Evolutionary conservation across 1,140 invertebrate species (phyloP), one percentile per base, ranked within the genome.

Genomic region (Drosophila navojoa): DNA sequence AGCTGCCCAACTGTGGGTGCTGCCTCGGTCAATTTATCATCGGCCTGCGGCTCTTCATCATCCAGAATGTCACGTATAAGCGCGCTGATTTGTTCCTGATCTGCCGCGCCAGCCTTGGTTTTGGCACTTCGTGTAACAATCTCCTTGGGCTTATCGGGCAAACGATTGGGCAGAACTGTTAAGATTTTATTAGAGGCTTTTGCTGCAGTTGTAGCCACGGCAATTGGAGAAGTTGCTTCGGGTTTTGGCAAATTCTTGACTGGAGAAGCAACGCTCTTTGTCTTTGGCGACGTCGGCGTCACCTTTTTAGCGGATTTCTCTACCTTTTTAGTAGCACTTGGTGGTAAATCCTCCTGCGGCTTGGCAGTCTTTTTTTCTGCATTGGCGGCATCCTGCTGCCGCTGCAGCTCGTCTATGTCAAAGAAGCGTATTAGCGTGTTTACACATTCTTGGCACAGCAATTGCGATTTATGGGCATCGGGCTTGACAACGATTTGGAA

Each of bases 371-470:
- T 58, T 11, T 22, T 42, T 6, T 10, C 15, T 0, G 22, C 47
- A 29, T 49, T 71, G 0, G 53, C 61, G 15, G 57, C 81, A 59
- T 85, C 63, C 13, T 76, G 59, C 27, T 71, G 32, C 6, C 77
- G 47, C n/a, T 89, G 42, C 47, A 84, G 38, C 38, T 91, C 90
- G 69, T 86, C 85, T 13, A 91, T 78, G 52, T 91, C 90, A 29
- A 76, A 90, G 2, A 85, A 69, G 0, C 81, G 68, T 4, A 91
- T 91, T 2, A 91, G 57, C 16, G 45, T 73, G 25, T 76, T 87
- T 1, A 91, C 63, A 6, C 90, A 91, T 13, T 75, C 73, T 7
- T 79, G 66, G 54, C 90, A 91, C 0, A 91, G 60, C 4, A 72
- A 29, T 50, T 91, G 90, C 2, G 32, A 11, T 4, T 70, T 44